These are phyloP conservation scores for Zaprionus tsacasi DNA, from an alignment of 1,140 invertebrate genomes.

Conservation along the genomic window DNA sequence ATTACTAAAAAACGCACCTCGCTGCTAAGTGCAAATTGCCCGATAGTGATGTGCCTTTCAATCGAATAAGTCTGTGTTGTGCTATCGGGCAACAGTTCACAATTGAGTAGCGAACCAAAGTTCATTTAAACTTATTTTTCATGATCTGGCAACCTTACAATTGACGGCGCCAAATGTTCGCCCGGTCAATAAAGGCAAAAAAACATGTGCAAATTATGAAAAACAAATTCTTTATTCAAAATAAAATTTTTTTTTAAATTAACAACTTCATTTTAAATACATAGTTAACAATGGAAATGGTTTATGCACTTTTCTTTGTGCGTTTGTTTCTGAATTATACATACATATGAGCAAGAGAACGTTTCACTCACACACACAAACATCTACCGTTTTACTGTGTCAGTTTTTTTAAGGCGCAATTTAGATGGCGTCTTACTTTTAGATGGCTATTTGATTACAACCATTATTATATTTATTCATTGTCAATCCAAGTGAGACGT, in stretches of 20 bases:
- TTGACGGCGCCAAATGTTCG: conserved; percentile 12
- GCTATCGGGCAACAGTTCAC: conserved; percentile 4
- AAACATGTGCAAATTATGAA: neutral
- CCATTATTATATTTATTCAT: too few relatives aligned
- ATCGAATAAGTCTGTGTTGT: conserved; percentile 1
- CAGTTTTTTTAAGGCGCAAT: neutral
- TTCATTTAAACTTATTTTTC: neutral
- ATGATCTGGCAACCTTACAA: conserved; percentile 9
- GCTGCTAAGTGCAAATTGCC: conserved; percentile 28
- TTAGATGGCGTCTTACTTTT: neutral
- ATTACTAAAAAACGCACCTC: conserved; percentile 56
- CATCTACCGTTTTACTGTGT: neutral
- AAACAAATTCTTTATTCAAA: neutral
- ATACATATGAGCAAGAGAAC: neutral
- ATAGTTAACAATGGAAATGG: neutral
- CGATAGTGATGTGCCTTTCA: conserved; percentile 3
- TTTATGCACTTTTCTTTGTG: neutral
- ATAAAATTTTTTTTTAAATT: neutral
- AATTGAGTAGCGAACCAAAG: neutral
- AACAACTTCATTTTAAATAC: neutral
- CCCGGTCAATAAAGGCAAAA: neutral
- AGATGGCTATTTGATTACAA: neutral
- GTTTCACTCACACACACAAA: neutral
- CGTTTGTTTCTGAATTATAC: neutral
- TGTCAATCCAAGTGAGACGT: conserved; percentile 92